phyloP scores from a whole-genome alignment of 2,797 vertebrate species.

The Sebastes elongatus region DNA sequence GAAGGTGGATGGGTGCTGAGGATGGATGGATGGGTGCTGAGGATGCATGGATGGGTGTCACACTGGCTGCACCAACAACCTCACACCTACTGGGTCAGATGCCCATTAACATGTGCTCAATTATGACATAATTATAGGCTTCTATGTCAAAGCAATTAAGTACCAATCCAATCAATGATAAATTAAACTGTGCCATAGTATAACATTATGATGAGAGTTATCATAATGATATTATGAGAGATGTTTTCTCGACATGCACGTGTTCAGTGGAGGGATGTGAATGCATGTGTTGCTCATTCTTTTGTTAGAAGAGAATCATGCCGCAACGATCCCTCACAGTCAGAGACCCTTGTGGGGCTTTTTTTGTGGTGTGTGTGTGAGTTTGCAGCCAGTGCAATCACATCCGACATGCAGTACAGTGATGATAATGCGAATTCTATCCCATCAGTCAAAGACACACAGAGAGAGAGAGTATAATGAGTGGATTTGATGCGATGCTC shows the following conservation, averaged over 20 bases:
- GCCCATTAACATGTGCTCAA: neutral
- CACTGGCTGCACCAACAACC: no score
- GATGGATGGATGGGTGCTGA: no score
- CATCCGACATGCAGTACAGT: neutral
- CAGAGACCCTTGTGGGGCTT: neutral
- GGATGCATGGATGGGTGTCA: no score
- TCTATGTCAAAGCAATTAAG: neutral
- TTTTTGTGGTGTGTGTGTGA: neutral
- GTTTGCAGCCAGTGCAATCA: neutral
- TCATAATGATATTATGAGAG: neutral
- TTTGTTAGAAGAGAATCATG: conserved; percentile 30
- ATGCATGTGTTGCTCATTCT: conserved; percentile 12
- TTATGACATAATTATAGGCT: neutral
- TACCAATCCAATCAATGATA: neutral
- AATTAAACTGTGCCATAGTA: neutral
- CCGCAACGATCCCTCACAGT: conserved; percentile 25
- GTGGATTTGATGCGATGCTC: conserved; percentile 11
- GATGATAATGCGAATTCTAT: neutral
- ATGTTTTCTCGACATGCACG: neutral
- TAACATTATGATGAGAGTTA: neutral
- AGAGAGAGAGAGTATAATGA: neutral
- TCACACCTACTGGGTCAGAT: neutral
- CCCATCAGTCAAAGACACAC: neutral
- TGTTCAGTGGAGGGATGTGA: neutral
- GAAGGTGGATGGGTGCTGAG: no score